phyloP scores from a whole-genome alignment of 2,888 invertebrate genomes.

The Ennomos quercinarius region DNA sequence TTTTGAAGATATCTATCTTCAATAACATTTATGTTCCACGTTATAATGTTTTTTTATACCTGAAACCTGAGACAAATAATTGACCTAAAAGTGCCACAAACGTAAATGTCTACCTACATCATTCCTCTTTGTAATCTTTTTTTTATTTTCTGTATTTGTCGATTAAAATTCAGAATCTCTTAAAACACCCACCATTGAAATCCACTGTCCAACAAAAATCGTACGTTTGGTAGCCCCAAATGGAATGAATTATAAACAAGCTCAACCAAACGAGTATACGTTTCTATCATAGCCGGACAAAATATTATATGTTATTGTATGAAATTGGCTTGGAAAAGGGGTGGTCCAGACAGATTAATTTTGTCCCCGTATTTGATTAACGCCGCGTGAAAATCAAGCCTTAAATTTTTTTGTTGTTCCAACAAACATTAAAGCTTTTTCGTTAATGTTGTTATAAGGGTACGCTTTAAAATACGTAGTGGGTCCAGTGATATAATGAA shows the following conservation, averaged over 20 bases:
- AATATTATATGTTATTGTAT: constrained; percentile 72
- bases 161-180: too few species aligned
- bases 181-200: too few species aligned
- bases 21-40: too few species aligned
- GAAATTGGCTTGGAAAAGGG: constrained; percentile 68
- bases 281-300: constrained; percentile 63
- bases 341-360: constrained; percentile 64
- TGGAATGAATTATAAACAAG: constrained; percentile 69
- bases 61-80: too few species aligned
- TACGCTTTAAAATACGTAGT: constrained; percentile 17
- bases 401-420: constrained; percentile 40
- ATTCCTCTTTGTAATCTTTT: too few species aligned
- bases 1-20: too few species aligned
- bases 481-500: constrained; percentile 3
- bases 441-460: constrained; percentile 27
- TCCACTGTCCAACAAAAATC: constrained; percentile 2
- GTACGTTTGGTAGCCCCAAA: constrained; percentile 38
- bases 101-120: too few species aligned
- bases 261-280: constrained; percentile 63
- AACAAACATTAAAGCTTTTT: constrained; percentile 30
- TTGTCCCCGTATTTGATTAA: constrained; percentile 58
- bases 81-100: too few species aligned
- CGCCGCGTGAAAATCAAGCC: constrained; percentile 38
- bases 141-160: too few species aligned
- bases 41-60: too few species aligned